Percentiles rank a stretch among this genome's conserved stretches.
These are phyloP conservation scores for Frankliniella fusca DNA, from an alignment of 2,888 invertebrate species.

Conservation along the genomic window DNA sequence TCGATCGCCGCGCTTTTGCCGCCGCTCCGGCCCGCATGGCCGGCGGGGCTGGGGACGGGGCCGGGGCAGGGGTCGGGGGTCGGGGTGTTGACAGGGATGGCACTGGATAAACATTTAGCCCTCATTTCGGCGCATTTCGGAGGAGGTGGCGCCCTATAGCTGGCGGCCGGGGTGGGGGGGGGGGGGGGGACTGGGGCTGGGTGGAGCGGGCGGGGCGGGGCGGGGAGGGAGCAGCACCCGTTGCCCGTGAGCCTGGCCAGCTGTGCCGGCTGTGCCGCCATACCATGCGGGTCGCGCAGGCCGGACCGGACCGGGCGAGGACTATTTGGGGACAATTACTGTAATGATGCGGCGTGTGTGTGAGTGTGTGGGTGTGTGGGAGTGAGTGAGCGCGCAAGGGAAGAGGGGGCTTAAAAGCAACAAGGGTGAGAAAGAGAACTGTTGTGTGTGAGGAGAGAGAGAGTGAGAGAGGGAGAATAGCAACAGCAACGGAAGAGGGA, in stretches of 20 bases:
- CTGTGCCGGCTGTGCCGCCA: not conserved
- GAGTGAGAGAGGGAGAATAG: not conserved
- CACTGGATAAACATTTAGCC: slow-evolving; percentile 13
- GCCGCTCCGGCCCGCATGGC: no score
- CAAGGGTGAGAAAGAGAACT: not conserved
- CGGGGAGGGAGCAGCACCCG: not conserved
- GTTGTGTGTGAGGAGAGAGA: not conserved
- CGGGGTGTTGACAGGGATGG: not conserved
- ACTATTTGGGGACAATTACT: no score
- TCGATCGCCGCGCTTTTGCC: not conserved
- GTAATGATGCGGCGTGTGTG: not conserved
- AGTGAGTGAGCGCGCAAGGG: not conserved
- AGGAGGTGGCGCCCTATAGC: no score
- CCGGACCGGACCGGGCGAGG: not conserved
- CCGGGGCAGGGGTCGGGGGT: no score
- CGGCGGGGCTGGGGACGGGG: no score
- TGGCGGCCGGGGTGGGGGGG: not conserved
- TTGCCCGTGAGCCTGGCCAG: not conserved
- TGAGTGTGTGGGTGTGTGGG: not conserved
- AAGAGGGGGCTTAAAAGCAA: not conserved
- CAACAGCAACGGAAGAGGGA: no score
- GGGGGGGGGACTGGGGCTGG: no score
- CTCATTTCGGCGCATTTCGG: no score
- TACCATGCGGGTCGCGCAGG: not conserved
- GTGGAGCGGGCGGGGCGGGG: not conserved